phyloP scores from a whole-genome alignment of 2,888 invertebrate genomes.

The Xestia ashworthii region DNA sequence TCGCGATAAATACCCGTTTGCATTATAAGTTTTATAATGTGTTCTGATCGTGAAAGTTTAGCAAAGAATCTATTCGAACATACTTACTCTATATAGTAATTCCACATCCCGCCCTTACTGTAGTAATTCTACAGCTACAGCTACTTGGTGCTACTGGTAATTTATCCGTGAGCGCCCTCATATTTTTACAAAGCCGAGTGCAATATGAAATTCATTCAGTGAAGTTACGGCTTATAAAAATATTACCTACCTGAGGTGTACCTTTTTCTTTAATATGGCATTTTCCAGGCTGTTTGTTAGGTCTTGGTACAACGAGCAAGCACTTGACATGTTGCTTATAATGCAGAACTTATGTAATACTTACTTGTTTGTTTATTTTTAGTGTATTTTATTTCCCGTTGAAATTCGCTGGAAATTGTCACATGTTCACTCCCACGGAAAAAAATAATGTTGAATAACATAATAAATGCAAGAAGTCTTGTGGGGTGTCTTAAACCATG shows the following conservation, averaged over 20 bases:
- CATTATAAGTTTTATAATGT: no score
- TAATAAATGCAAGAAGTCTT: background rate
- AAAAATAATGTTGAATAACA: no score
- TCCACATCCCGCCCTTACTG: background rate
- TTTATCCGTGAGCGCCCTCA: conserved; percentile 60
- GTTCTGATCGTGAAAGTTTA: no score
- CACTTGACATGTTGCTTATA: background rate
- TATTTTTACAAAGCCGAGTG: conserved; percentile 57
- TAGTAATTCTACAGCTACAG: conserved; percentile 23
- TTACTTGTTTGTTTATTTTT: background rate
- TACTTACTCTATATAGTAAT: background rate
- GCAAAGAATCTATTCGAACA: background rate
- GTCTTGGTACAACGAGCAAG: background rate
- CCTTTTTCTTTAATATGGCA: conserved; percentile 6
- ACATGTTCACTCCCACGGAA: no score
- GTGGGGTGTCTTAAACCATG: background rate
- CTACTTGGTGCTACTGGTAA: conserved; percentile 52
- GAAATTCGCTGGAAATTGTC: background rate
- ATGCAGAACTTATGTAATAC: background rate
- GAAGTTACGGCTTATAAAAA: background rate
- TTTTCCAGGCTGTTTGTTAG: background rate
- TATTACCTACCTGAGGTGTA: conserved; percentile 3
- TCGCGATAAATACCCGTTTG: no score
- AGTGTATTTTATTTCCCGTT: background rate
- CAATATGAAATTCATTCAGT: conserved; percentile 17